phyloP scores from a whole-genome alignment of 1,140 invertebrate species.

The Tribolium madens region DNA sequence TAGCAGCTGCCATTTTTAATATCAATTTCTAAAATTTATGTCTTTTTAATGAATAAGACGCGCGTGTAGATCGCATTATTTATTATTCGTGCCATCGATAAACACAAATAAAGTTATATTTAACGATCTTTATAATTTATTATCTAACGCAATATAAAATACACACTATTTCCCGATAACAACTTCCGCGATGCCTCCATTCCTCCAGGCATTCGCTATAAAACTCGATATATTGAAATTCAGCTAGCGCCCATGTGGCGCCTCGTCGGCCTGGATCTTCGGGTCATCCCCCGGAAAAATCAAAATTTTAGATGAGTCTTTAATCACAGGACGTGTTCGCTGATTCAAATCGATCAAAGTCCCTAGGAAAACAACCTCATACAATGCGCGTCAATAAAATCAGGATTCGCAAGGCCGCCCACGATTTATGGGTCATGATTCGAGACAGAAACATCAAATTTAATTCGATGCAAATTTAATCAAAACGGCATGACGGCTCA shows the following conservation, averaged over 20 bases:
- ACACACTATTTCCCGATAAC: not conserved
- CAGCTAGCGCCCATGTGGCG: not conserved
- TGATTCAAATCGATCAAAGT: not conserved
- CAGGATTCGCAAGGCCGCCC: not conserved
- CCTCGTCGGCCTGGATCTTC: no score
- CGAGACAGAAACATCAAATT: constrained; percentile 17
- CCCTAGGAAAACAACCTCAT: not conserved
- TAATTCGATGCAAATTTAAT: constrained; percentile 30
- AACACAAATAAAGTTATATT: not conserved
- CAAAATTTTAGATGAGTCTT: no score
- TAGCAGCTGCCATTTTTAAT: not conserved
- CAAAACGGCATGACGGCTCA: constrained; percentile 29
- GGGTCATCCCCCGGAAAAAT: no score
- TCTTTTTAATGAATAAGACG: not conserved
- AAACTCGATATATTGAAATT: not conserved
- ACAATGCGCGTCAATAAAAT: not conserved
- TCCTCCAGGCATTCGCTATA: not conserved
- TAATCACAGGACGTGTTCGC: not conserved
- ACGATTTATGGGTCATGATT: constrained; percentile 13
- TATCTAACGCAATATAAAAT: not conserved
- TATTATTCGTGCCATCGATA: not conserved
- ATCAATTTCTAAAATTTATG: not conserved
- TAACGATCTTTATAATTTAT: not conserved
- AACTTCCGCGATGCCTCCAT: not conserved
- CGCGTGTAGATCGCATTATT: not conserved